These are phyloP conservation scores for Atta cephalotes DNA, from an alignment of 1,140 invertebrate species.

Conservation along the genomic window DNA sequence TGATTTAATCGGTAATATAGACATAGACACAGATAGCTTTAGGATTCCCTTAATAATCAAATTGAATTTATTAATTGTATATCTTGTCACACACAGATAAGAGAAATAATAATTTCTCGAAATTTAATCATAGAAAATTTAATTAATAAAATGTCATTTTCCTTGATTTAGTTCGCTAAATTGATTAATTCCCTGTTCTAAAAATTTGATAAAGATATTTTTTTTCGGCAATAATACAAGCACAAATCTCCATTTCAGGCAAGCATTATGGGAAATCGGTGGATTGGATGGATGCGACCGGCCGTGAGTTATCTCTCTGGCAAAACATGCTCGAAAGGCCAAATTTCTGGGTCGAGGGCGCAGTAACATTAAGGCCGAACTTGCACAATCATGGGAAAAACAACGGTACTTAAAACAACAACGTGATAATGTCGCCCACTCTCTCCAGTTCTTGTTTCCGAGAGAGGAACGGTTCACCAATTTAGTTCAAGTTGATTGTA, in stretches of 20 bases:
- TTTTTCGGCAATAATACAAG: neutral
- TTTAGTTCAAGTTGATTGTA: constrained; percentile 66
- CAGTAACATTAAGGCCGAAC: constrained; percentile 93
- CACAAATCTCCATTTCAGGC: constrained; percentile 87
- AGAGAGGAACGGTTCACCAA: constrained; percentile 10
- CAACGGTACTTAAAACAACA: constrained; percentile 70
- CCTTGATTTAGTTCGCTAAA: neutral
- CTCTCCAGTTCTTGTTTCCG: neutral
- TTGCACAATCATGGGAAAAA: constrained; percentile 88
- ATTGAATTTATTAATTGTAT: constrained; percentile 28
- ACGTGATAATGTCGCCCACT: neutral
- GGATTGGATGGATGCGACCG: constrained; percentile 98
- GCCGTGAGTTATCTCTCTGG: constrained; percentile 96
- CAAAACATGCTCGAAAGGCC: constrained; percentile 97
- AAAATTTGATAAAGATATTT: neutral
- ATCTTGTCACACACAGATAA: neutral
- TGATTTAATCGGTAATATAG: too few relatives aligned
- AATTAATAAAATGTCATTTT: constrained; percentile 4
- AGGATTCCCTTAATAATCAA: neutral
- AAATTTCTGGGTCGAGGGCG: constrained; percentile 98
- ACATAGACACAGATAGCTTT: too few relatives aligned
- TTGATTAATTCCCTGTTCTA: neutral
- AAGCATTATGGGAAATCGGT: constrained; percentile 94
- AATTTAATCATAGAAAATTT: neutral
- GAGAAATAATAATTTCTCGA: neutral